Evolutionary conservation across 2,113 vertebrate species (phyloP), one percentile per base, ranked within the genome.

Genomic region (Castor canadensis): DNA sequence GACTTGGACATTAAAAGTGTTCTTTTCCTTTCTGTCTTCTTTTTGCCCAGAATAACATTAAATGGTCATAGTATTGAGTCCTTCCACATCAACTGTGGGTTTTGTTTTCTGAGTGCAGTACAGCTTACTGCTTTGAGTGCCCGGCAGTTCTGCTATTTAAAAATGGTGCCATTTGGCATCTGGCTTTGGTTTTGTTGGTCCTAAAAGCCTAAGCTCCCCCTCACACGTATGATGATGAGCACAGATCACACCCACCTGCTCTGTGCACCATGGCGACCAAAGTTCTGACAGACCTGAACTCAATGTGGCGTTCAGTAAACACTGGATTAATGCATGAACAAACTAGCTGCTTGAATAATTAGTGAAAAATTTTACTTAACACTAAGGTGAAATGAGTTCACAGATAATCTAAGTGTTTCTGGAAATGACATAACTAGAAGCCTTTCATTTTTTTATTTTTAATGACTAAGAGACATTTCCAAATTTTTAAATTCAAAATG

Each of bases 211-310:
- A 10, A 32, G 49, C 24, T 32, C 6, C 1, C 47, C 58, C n/a
- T n/a, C n/a, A n/a, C n/a, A n/a, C n/a, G n/a, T n/a, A 20, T 38
- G 47, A 52, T 24, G 9, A 49, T 32, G 49, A 76, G 38, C 32
- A 40, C 28, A 26, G 38, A 10, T 60, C 69, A 62, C 17, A 6
- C 2, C 6, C 15, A 5, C 28, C 9, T 47, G 32, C 19, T 32
- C 9, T 26, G 28, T 6, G 26, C n/a, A 6, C 19, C 40, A 11
- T 11, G n/a, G n/a, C n/a, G n/a, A n/a, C n/a, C n/a, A n/a, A n/a
- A n/a, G n/a, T n/a, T n/a, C n/a, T 38, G 54, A 56, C 1, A 1
- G 47, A 35, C 26, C n/a, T 24, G 4, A 2, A 1, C 24, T 19
- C 28, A 24, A 2, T 32, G 1, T 20, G 9, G 20, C 8, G 62